Conservation (phyloP, 2,888 invertebrate genomes). For the Spisula subtruncata region DNA sequence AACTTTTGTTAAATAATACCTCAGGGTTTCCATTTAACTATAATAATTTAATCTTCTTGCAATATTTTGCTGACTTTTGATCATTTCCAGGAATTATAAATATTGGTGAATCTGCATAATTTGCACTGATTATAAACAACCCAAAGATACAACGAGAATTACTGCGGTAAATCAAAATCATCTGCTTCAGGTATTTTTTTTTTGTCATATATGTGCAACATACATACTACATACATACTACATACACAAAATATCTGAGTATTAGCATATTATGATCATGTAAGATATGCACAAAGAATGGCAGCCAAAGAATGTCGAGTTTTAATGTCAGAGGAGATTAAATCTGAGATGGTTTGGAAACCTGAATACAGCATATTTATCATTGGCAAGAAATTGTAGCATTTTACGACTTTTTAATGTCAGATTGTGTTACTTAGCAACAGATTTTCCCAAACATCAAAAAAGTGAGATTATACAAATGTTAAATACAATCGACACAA, state of each 20-base stretch:
- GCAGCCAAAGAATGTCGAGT: background rate
- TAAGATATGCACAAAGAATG: conserved; percentile 12
- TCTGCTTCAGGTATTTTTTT: too few relatives aligned
- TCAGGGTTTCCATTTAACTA: too few relatives aligned
- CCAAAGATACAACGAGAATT: too few relatives aligned
- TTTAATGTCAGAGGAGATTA: background rate
- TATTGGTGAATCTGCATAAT: too few relatives aligned
- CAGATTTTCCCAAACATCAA: background rate
- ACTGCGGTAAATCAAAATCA: too few relatives aligned
- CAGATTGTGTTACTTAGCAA: conserved; percentile 12
- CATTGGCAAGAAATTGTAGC: background rate
- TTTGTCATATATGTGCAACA: background rate
- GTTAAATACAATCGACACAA: background rate
- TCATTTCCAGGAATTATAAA: too few relatives aligned
- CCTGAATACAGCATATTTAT: conserved; percentile 15
- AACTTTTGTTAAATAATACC: too few relatives aligned
- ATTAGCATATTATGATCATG: background rate
- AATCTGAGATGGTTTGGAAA: background rate
- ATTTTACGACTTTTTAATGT: conserved; percentile 26
- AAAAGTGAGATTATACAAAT: background rate
- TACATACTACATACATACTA: background rate
- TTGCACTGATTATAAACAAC: too few relatives aligned
- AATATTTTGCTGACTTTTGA: too few relatives aligned
- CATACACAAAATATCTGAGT: background rate
- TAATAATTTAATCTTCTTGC: too few relatives aligned